Evolutionary conservation across 2,888 invertebrate species (phyloP).

Genomic region (Oscheius sp.): DNA sequence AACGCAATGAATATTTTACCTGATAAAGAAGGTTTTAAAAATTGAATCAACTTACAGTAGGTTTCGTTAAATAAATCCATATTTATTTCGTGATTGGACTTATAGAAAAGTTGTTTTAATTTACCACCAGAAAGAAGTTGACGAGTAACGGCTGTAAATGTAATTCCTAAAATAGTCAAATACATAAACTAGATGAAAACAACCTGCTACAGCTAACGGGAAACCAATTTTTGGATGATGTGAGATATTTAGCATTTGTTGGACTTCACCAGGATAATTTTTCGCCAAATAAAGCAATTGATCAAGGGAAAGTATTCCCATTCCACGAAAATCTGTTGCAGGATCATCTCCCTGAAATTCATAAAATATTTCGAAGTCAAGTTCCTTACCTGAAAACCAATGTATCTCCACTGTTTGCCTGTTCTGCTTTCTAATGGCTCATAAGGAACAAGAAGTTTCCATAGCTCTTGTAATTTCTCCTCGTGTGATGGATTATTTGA

Average conservation of each 20-base stretch:
- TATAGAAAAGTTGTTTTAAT: conserved; percentile 91
- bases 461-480: conserved; percentile 77
- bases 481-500: conserved; percentile 51
- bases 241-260: conserved; percentile 50
- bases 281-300: conserved; percentile 81
- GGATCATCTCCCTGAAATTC: conserved; percentile 87
- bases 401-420: conserved; percentile 91
- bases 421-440: conserved; percentile 82
- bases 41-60: conserved; percentile 79
- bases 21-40: conserved; percentile 48
- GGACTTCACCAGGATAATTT: conserved; percentile 46
- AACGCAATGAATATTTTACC: conserved; percentile 90
- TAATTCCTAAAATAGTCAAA: conserved; percentile 84
- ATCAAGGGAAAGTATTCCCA: conserved; percentile 93
- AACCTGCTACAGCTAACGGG: conserved; percentile 37
- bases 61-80: conserved; percentile 84
- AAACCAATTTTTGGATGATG: conserved; percentile 55
- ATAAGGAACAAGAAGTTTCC: conserved; percentile 85
- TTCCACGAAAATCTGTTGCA: conserved; percentile 96
- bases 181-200: neutral
- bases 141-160: conserved; percentile 90
- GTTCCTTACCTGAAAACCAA: conserved; percentile 82
- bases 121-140: conserved; percentile 84
- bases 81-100: conserved; percentile 77
- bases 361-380: neutral